Base-by-base conservation (phyloP, 2,888 invertebrate species). In the Sinentomon sp. region DNA sequence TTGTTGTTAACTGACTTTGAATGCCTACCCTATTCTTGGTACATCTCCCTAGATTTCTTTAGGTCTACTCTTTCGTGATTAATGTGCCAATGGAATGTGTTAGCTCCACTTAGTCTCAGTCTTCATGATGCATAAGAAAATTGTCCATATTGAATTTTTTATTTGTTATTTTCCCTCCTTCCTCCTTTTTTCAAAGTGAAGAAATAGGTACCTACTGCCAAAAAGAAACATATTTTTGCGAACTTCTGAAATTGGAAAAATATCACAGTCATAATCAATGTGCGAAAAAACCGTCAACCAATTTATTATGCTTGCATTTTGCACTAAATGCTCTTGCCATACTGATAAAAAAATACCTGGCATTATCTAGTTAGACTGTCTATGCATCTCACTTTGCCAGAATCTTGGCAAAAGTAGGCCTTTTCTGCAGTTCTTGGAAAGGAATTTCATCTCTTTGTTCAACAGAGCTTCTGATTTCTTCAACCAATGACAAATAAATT, bases 391-490 rank as follows among this genome's bases (percentile, higher is more conserved):
- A n/a, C n/a, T n/a, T n/a, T n/a, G n/a, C n/a, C n/a, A n/a, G n/a
- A n/a, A n/a, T n/a, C n/a, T n/a, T n/a, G n/a, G n/a, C n/a, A n/a
- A n/a, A n/a, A n/a, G n/a, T n/a, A n/a, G n/a, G n/a, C n/a, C n/a
- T n/a, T n/a, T n/a, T n/a, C n/a, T n/a, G n/a, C n/a, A n/a, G n/a
- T n/a, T n/a, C n/a, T 30, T 14, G 17, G 25, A 3, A 17, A 27
- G 17, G n/a, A 7, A 30, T 32, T 19, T 17, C 12, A 17, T 29
- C 19, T 30, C 31, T 33, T 50, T 28, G 53, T 3, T 56, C 54
- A 47, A 48, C 55, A 58, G 75, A 77, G 1, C 77, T 75, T 48
- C 69, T 76, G 53, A n/a, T n/a, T n/a, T n/a, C n/a, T n/a, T n/a
- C n/a, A n/a, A n/a, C n/a, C n/a, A n/a, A n/a, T n/a, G n/a, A n/a